Evolutionary conservation across 1,140 invertebrate genomes (phyloP).

Genomic region (Chymomyza costata): DNA sequence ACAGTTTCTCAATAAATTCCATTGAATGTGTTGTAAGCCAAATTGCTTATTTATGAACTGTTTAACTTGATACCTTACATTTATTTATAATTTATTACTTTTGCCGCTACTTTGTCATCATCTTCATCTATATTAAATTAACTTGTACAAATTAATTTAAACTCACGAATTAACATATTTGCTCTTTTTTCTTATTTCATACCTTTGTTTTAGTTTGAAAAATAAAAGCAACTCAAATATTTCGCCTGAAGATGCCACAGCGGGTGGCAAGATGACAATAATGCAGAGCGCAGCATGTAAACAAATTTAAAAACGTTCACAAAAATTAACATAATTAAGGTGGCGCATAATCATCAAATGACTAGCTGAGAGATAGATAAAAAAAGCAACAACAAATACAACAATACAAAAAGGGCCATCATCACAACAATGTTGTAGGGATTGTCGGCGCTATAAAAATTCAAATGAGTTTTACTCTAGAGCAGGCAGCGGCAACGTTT

Average conservation of each 20-base stretch:
- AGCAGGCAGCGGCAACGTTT: too few relatives aligned
- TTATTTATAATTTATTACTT: too few relatives aligned
- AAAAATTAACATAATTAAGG: slow-evolving; percentile 61
- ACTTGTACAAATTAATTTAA: too few relatives aligned
- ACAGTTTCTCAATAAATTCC: too few relatives aligned
- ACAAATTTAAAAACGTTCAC: slow-evolving; percentile 10
- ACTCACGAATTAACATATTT: too few relatives aligned
- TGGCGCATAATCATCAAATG: slow-evolving; percentile 44
- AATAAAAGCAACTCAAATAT: slow-evolving; percentile 22
- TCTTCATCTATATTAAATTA: too few relatives aligned
- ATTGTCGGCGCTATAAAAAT: slow-evolving; percentile 52
- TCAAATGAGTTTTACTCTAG: slow-evolving; percentile 32
- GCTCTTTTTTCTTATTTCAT: slow-evolving; percentile 33
- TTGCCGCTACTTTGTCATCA: too few relatives aligned
- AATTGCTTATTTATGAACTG: too few relatives aligned
- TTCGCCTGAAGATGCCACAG: slow-evolving; percentile 25
- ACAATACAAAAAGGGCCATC: slow-evolving; percentile 14
- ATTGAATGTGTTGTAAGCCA: too few relatives aligned
- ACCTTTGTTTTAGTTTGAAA: slow-evolving; percentile 1
- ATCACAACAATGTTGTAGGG: slow-evolving; percentile 20
- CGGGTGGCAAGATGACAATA: slow-evolving; percentile 9
- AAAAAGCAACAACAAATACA: slow-evolving; percentile 6
- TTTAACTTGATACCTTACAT: too few relatives aligned
- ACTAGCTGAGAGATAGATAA: slow-evolving; percentile 27
- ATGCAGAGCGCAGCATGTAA: slow-evolving; percentile 3